These are phyloP conservation scores for Ctenomys sociabilis DNA, from an alignment of 2,113 vertebrate genomes.

Conservation along the genomic window DNA sequence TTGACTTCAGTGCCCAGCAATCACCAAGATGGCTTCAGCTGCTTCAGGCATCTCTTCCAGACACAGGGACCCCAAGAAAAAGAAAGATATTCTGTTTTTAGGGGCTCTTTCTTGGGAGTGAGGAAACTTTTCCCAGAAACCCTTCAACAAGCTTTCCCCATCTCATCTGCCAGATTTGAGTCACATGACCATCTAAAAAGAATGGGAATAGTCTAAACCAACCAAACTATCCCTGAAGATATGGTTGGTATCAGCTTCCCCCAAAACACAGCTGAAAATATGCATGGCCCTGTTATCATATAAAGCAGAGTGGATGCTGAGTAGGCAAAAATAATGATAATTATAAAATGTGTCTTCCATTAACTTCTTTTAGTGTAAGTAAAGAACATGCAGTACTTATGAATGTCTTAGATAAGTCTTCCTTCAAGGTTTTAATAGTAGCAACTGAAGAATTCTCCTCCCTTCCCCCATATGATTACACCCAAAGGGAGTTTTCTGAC, in stretches of 20 bases:
- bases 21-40: neutral
- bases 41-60: neutral
- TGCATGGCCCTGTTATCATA: slow-evolving; percentile 10
- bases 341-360: neutral
- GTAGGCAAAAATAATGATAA: slow-evolving; percentile 26
- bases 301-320: slow-evolving; percentile 6
- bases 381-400: slow-evolving; percentile 15
- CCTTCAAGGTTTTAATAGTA: slow-evolving; percentile 39
- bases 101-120: neutral
- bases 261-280: neutral
- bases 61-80: slow-evolving; percentile 15
- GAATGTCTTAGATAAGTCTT: slow-evolving; percentile 31
- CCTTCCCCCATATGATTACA: neutral
- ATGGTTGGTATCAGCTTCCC: neutral
- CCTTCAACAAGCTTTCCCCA: neutral
- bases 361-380: slow-evolving; percentile 31
- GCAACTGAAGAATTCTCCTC: slow-evolving; percentile 18
- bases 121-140: slow-evolving; percentile 21
- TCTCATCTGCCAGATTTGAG: slow-evolving; percentile 17
- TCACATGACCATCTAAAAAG: neutral
- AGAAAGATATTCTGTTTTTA: neutral
- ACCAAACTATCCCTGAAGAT: neutral
- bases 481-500: slow-evolving; percentile 53
- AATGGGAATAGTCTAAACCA: slow-evolving; percentile 29
- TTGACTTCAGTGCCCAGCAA: neutral